These are phyloP conservation scores for Agrotis ipsilon DNA, from an alignment of 2,888 invertebrate species.

Conservation along the genomic window DNA sequence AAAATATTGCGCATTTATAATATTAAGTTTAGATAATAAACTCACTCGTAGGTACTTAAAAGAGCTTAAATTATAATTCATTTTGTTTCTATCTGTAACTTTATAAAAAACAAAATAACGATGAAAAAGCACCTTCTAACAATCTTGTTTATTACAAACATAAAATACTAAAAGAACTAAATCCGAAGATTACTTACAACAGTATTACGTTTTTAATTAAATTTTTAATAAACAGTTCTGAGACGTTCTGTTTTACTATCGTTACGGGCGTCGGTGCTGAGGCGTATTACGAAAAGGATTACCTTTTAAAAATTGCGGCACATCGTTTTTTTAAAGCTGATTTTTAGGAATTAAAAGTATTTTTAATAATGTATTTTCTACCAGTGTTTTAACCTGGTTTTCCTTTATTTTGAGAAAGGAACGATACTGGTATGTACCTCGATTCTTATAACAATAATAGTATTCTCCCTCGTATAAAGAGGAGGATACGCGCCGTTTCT, in stretches of 20 bases:
- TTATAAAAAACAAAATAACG: constrained; percentile 29
- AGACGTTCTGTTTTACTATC: constrained; percentile 60
- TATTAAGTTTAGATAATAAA: no score
- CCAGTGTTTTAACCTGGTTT: no score
- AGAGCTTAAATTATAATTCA: neutral
- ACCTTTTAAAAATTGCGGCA: constrained; percentile 50
- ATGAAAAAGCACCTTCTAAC: constrained; percentile 40
- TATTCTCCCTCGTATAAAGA: no score
- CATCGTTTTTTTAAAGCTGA: constrained; percentile 23
- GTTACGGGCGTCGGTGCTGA: constrained; percentile 19
- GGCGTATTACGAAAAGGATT: constrained; percentile 51
- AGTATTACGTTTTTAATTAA: constrained; percentile 67
- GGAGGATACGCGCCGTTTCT: no score
- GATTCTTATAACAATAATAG: no score
- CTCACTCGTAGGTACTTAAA: no score
- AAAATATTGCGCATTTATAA: no score
- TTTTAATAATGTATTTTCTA: neutral
- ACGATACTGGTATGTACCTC: neutral
- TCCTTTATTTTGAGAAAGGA: neutral
- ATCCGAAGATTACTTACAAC: constrained; percentile 61
- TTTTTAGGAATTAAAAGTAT: constrained; percentile 14
- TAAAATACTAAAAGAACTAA: constrained; percentile 56
- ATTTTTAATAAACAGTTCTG: constrained; percentile 66
- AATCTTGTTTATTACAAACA: constrained; percentile 51
- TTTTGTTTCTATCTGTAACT: neutral